These are phyloP conservation scores for Papilio protenor DNA, from an alignment of 2,888 invertebrate species.

Conservation along the genomic window DNA sequence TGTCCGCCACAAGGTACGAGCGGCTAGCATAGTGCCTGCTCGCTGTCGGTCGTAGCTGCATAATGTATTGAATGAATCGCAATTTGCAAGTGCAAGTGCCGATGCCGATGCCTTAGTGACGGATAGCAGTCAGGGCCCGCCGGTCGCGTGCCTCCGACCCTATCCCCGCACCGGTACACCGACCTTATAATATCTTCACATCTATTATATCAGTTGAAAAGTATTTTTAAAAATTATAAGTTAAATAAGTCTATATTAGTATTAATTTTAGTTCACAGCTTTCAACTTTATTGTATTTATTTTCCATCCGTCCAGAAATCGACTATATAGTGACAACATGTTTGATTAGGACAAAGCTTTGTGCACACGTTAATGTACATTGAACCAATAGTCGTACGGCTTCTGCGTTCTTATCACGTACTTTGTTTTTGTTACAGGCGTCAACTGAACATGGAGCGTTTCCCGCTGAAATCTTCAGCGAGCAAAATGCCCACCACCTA, in stretches of 20 bases:
- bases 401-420: background rate
- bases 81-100: background rate
- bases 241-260: background rate
- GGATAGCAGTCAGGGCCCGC: background rate
- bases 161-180: background rate
- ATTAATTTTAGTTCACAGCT: background rate
- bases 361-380: background rate
- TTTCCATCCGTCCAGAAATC: background rate
- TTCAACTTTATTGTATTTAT: background rate
- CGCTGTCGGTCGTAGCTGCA: background rate
- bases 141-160: constrained; percentile 9
- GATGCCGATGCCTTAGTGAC: constrained; percentile 6
- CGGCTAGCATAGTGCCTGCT: background rate
- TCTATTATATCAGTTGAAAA: background rate
- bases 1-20: background rate
- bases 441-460: constrained; percentile 70
- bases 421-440: constrained; percentile 51
- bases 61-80: background rate
- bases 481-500: constrained; percentile 74
- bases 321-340: background rate
- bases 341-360: background rate
- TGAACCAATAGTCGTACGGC: background rate
- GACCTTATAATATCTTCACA: background rate
- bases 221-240: background rate
- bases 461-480: constrained; percentile 73